These are phyloP conservation scores for Lacanobia wlatinum DNA, from an alignment of 2,888 invertebrate species.

Conservation along the genomic window DNA sequence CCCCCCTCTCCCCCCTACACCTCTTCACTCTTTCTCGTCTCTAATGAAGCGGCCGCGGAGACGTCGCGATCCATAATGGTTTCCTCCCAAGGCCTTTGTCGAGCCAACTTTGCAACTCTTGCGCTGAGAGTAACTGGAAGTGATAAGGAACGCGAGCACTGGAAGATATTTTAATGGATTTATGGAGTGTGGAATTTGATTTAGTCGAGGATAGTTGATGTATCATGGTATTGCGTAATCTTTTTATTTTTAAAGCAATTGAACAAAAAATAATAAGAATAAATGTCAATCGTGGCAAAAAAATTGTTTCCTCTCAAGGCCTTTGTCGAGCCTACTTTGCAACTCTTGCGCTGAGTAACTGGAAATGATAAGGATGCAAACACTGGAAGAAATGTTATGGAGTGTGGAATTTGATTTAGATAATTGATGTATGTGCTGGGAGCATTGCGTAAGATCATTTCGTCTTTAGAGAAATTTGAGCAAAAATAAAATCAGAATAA, in stretches of 20 bases:
- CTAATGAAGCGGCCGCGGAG: slow-evolving; percentile 87
- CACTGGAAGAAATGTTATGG: too few relatives aligned
- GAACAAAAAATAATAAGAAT: too few relatives aligned
- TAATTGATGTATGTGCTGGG: too few relatives aligned
- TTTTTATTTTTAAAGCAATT: not conserved
- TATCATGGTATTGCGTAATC: not conserved
- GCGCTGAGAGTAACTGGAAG: slow-evolving; percentile 78
- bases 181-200: slow-evolving; percentile 47
- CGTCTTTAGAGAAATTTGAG: too few relatives aligned
- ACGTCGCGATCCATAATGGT: slow-evolving; percentile 88
- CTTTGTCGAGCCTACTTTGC: too few relatives aligned
- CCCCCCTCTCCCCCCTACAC: slow-evolving; percentile 10
- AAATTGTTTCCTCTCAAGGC: too few relatives aligned
- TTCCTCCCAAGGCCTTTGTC: slow-evolving; percentile 88
- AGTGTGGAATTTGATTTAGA: too few relatives aligned
- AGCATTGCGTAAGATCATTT: too few relatives aligned
- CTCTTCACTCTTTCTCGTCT: slow-evolving; percentile 75
- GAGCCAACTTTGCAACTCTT: slow-evolving; percentile 86
- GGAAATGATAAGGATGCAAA: too few relatives aligned
- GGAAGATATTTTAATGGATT: slow-evolving; percentile 59
- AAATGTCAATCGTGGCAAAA: too few relatives aligned
- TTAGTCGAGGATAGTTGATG: slow-evolving; percentile 30
- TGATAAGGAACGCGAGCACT: slow-evolving; percentile 72
- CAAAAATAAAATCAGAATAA: too few relatives aligned
- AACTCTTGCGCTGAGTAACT: too few relatives aligned